These are phyloP conservation scores for Acanthosepion esculentum DNA, from an alignment of 2,888 invertebrate species.

Conservation along the genomic window DNA sequence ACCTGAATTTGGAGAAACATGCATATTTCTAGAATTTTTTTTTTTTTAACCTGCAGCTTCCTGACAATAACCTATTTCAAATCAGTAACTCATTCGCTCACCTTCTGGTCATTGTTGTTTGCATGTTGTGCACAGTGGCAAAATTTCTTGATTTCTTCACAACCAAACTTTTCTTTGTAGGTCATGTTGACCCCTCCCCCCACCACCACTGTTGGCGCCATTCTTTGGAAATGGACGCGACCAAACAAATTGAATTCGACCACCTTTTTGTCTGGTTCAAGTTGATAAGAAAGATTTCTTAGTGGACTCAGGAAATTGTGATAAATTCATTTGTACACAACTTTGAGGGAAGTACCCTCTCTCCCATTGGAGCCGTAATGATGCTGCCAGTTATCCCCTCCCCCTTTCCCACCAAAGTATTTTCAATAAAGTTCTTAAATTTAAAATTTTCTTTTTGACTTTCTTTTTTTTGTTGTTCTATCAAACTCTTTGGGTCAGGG, in stretches of 20 bases:
- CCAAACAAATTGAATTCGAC: background rate
- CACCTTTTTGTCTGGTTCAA: background rate
- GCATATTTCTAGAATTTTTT: background rate
- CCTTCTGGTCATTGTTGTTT: background rate
- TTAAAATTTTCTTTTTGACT: background rate
- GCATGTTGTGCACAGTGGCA: background rate
- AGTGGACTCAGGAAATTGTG: background rate
- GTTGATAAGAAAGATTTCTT: background rate
- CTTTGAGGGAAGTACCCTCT: background rate
- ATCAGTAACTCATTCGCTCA: background rate
- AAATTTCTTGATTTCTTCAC: constrained; percentile 9
- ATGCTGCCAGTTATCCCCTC: background rate
- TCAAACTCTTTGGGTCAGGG: background rate
- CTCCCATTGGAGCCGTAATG: background rate
- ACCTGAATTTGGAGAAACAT: background rate
- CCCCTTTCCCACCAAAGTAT: background rate
- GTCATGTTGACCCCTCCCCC: background rate
- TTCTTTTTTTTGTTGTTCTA: background rate
- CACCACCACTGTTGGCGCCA: background rate
- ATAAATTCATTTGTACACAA: constrained; percentile 33
- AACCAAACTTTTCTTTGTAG: background rate
- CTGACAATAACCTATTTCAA: background rate
- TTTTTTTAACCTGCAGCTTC: background rate
- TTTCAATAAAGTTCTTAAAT: background rate
- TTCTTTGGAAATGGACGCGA: background rate